Conservation (phyloP, 1,140 invertebrate genomes). For the Parasteatoda tepidariorum region DNA sequence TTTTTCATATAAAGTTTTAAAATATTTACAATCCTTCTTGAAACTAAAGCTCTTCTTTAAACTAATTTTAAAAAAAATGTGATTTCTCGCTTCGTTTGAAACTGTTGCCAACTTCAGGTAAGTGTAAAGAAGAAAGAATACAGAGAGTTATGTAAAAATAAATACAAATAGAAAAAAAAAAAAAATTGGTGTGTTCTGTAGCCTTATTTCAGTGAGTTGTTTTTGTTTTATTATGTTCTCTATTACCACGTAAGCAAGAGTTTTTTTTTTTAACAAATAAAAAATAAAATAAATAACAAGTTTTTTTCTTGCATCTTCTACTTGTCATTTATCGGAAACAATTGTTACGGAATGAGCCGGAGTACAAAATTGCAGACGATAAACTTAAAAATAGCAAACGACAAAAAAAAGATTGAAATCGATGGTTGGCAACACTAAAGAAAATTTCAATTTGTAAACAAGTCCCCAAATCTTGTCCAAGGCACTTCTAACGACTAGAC, state of each 20-base stretch:
- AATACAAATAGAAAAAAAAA: too few relatives aligned
- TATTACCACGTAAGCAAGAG: background rate
- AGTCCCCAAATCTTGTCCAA: background rate
- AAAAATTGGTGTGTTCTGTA: too few relatives aligned
- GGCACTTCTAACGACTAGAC: background rate
- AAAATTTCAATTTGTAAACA: background rate
- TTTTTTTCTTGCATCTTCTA: background rate
- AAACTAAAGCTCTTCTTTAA: too few relatives aligned
- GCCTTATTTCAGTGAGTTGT: too few relatives aligned
- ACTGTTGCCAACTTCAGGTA: too few relatives aligned
- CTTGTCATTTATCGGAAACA: background rate
- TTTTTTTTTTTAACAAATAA: background rate
- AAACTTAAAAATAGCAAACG: background rate
- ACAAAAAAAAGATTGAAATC: background rate
- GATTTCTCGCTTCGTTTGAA: too few relatives aligned
- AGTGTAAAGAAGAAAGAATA: too few relatives aligned
- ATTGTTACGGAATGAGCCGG: background rate
- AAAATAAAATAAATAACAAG: background rate
- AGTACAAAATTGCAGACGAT: background rate
- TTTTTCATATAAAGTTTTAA: too few relatives aligned
- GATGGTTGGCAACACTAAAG: background rate
- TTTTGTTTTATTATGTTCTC: too few relatives aligned
- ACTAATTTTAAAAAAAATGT: too few relatives aligned
- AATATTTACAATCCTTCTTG: too few relatives aligned
- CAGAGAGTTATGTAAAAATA: too few relatives aligned